Evolutionary conservation across 2,888 invertebrate species (phyloP).

Genomic region (Ellobium chinense): DNA sequence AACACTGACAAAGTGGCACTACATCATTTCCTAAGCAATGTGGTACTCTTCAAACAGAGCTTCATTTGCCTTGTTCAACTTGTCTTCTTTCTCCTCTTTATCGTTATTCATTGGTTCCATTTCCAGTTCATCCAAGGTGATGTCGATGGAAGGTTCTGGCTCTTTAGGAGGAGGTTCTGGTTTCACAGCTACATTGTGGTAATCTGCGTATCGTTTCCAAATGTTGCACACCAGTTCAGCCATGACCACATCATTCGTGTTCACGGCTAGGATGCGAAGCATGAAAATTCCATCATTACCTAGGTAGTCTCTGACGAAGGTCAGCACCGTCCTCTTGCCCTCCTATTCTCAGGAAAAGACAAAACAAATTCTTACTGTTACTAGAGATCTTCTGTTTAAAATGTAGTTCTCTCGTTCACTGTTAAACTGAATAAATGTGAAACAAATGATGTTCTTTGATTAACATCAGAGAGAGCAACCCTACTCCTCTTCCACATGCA

Average conservation of each 20-base stretch:
- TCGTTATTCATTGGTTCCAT: neutral
- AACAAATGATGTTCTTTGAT: no score
- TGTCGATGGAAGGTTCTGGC: neutral
- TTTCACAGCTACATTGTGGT: conserved; percentile 4
- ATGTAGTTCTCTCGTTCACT: no score
- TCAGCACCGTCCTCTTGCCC: conserved; percentile 37
- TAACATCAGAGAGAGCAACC: no score
- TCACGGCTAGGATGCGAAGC: conserved; percentile 48
- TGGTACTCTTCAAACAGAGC: neutral
- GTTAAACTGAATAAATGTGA: no score
- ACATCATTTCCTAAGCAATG: neutral
- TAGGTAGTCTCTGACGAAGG: conserved; percentile 50
- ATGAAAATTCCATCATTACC: conserved; percentile 51
- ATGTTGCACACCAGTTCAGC: conserved; percentile 41
- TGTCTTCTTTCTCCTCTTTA: neutral
- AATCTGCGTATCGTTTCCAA: conserved; percentile 44
- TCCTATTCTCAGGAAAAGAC: conserved; percentile 17
- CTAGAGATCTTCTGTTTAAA: no score
- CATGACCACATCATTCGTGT: conserved; percentile 51
- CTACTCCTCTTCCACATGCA: no score
- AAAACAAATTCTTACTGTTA: neutral
- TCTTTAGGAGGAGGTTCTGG: neutral
- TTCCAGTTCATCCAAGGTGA: neutral
- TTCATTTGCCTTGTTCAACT: neutral
- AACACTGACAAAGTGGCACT: no score